phyloP scores from a whole-genome alignment of 2,113 vertebrate genomes.

The Zootoca vivipara region DNA sequence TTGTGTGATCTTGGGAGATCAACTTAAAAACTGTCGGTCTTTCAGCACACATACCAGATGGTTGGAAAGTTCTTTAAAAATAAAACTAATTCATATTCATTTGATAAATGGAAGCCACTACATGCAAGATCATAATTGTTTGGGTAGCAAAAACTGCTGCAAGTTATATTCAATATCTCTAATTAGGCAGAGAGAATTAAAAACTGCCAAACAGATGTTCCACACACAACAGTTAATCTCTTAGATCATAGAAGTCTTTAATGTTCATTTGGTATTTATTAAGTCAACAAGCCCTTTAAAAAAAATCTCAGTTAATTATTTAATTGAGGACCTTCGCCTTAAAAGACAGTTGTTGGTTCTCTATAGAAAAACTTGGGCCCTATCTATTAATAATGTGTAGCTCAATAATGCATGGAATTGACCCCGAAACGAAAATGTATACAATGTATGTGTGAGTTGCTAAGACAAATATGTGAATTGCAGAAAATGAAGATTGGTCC shows the following conservation, averaged over 20 bases:
- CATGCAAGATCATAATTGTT: slow-evolving; percentile 15
- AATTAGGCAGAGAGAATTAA: slow-evolving; percentile 40
- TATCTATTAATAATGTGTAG: slow-evolving; percentile 49
- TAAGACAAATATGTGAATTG: slow-evolving; percentile 20
- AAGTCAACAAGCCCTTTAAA: slow-evolving; percentile 23
- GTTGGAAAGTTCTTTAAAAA: slow-evolving; percentile 12
- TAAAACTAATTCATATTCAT: not conserved
- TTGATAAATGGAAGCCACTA: slow-evolving; percentile 14
- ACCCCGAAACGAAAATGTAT: slow-evolving; percentile 31
- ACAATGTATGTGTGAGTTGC: not conserved
- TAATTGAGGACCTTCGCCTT: slow-evolving; percentile 44
- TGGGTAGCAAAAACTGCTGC: slow-evolving; percentile 13
- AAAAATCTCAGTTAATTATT: slow-evolving; percentile 53
- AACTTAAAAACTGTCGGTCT: not conserved
- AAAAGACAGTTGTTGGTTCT: slow-evolving; percentile 54
- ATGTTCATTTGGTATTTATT: slow-evolving; percentile 40
- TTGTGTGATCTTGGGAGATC: not conserved
- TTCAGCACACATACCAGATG: not conserved
- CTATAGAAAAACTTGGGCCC: slow-evolving; percentile 39
- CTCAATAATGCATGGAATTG: slow-evolving; percentile 66
- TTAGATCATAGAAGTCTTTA: slow-evolving; percentile 45
- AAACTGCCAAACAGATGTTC: slow-evolving; percentile 42
- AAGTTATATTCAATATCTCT: slow-evolving; percentile 30
- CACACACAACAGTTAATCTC: slow-evolving; percentile 34
- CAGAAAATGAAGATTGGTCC: too few relatives aligned